phyloP scores from a whole-genome alignment of 2,888 invertebrate genomes.

The Clitarchus hookeri region DNA sequence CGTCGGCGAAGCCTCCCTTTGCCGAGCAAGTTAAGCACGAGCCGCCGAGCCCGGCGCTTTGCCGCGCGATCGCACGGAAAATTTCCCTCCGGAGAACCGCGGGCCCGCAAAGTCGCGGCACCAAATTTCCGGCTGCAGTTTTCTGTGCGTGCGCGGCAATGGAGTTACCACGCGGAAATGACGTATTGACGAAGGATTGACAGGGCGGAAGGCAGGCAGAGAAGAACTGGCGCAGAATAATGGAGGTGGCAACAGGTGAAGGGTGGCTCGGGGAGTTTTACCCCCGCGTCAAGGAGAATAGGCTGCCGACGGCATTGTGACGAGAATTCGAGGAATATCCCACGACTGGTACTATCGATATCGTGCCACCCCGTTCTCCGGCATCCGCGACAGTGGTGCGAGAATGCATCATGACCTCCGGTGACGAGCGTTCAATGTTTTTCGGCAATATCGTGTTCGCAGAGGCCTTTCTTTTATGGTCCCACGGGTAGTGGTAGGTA shows the following conservation, averaged over 20 bases:
- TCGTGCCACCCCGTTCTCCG: too few relatives aligned
- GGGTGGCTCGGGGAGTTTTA: neutral
- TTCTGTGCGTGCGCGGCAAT: neutral
- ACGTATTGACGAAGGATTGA: conserved; percentile 14
- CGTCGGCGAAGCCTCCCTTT: neutral
- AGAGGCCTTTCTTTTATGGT: too few relatives aligned
- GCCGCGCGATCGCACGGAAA: neutral
- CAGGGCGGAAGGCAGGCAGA: neutral
- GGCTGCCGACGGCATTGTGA: too few relatives aligned
- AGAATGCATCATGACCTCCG: too few relatives aligned
- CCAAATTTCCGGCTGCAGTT: neutral
- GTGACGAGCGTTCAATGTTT: too few relatives aligned
- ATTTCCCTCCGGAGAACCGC: neutral
- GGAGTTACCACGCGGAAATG: neutral
- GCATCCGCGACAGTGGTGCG: too few relatives aligned
- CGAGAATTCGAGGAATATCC: too few relatives aligned
- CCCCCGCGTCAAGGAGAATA: too few relatives aligned
- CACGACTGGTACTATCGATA: too few relatives aligned
- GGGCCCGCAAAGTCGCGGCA: neutral
- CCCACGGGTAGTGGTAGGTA: too few relatives aligned
- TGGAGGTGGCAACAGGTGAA: conserved; percentile 14
- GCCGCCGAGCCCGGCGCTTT: neutral
- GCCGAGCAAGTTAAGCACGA: neutral
- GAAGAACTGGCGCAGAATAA: neutral
- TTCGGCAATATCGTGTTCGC: too few relatives aligned